Base-by-base conservation (phyloP, 2,797 vertebrate genomes). In the Onychomys leucogaster region DNA sequence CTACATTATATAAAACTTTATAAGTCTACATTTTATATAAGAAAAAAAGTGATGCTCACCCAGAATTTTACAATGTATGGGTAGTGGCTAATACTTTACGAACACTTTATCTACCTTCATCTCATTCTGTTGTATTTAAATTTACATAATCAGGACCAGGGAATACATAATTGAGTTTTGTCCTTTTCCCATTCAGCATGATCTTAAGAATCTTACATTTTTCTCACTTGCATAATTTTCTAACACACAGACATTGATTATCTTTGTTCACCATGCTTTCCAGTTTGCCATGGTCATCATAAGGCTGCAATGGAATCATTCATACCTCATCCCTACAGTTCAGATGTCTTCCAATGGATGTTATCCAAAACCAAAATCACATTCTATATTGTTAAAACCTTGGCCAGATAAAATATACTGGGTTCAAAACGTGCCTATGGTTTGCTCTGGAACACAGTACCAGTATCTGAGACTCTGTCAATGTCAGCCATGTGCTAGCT, bases 41-140 rank as follows among this genome's bases (percentile, higher is more conserved):
- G 55, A 86, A 76, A 86, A 59, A 59, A 77, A 92, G 37, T 90
- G 46, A 46, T 83, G 52, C 27, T 81, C 32, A 82, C 11, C 63
- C 1, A n/a, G 27, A 65, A 46, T 77, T 83, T 63, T 3, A 65
- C 27, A 89, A 77, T 49, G 4, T 7, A 59, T 41, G 65, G 25
- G 9, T 73, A 82, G 23, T 75, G 3, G 4, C 46, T 63, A 80
- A 88, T 41, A 49, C 9, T n/a, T 75, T 83, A 21, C 67, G 61
- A 86, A 80, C 11, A 27, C 25, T 92, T 90, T 75, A 27, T 6
- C 49, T 83, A 73, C 19, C 52, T 90, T 93, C 14, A 11, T 82
- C 89, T 94, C 43, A 67, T 59, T 41, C 27, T 65, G 5, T 71
- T 86, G 19, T 29, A 63, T 92, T 96, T 94, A 93, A 91, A 88